Evolutionary conservation across 2,888 invertebrate genomes (phyloP).

Genomic region (Geophilus truncorum): DNA sequence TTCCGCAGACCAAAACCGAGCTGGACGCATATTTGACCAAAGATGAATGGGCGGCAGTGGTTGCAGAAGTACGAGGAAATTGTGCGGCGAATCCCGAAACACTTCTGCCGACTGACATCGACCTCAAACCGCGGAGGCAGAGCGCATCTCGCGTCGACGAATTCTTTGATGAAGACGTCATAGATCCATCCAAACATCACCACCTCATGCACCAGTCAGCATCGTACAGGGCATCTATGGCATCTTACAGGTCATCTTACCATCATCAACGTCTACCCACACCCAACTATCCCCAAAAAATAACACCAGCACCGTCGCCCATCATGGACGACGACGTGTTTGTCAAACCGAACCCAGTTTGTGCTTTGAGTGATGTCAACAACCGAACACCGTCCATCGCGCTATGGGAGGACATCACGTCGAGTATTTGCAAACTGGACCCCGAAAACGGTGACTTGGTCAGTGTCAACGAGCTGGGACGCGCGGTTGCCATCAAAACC

Average conservation of each 20-base stretch:
- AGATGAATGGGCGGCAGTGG: constrained; percentile 54
- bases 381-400: constrained; percentile 14
- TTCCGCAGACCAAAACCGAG: constrained; percentile 50
- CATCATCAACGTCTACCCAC: constrained; percentile 29
- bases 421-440: constrained; percentile 83
- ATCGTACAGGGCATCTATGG: background rate
- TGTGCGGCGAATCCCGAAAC: constrained; percentile 39
- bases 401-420: constrained; percentile 86
- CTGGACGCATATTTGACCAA: constrained; percentile 73
- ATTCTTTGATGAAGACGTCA: constrained; percentile 54
- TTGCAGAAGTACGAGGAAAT: constrained; percentile 30
- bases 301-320: constrained; percentile 38
- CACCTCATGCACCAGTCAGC: constrained; percentile 30
- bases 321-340: constrained; percentile 73
- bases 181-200: constrained; percentile 1
- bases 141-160: constrained; percentile 62
- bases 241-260: background rate
- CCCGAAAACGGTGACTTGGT: constrained; percentile 85
- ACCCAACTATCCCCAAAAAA: background rate
- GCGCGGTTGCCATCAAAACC: constrained; percentile 32
- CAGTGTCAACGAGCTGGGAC: constrained; percentile 30
- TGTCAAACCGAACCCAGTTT: constrained; percentile 59
- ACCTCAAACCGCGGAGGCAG: constrained; percentile 55
- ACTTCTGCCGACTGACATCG: constrained; percentile 39
- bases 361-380: background rate